A percentile compares a stretch with the other conserved stretches of the same genome.
Conservation (phyloP, 2,113 vertebrate genomes). For the Nestor notabilis region DNA sequence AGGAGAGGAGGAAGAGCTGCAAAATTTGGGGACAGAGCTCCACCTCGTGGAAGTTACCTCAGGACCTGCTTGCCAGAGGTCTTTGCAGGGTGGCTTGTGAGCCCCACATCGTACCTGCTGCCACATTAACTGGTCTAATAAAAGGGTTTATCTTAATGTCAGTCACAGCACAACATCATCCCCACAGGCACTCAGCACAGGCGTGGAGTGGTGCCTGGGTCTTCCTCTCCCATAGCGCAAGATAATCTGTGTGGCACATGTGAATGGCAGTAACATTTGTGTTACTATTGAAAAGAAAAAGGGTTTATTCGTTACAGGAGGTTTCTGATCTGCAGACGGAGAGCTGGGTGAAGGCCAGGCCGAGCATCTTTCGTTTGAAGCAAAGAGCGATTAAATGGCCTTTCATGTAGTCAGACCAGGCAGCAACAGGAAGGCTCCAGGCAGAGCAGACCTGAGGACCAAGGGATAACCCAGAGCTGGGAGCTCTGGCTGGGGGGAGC, state of each 20-base stretch:
- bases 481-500: background rate
- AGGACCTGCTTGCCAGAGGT: background rate
- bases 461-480: background rate
- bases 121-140: background rate
- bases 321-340: background rate
- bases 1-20: background rate
- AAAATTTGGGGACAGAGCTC: background rate
- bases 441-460: background rate
- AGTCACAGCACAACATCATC: background rate
- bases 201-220: background rate
- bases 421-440: background rate
- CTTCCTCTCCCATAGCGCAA: background rate
- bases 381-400: background rate
- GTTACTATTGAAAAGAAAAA: background rate
- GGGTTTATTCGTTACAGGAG: fast-evolving
- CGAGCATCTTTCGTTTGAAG: background rate
- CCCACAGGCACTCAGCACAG: fast-evolving
- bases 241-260: background rate
- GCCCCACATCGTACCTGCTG: background rate
- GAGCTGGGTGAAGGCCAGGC: background rate
- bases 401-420: background rate
- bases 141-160: background rate
- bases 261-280: background rate
- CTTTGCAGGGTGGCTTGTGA: background rate
- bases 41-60: background rate